A percentile compares a stretch with the other conserved stretches of the same genome.
phyloP scores from a whole-genome alignment of 1,140 invertebrate genomes.

The Drosophila guanche region DNA sequence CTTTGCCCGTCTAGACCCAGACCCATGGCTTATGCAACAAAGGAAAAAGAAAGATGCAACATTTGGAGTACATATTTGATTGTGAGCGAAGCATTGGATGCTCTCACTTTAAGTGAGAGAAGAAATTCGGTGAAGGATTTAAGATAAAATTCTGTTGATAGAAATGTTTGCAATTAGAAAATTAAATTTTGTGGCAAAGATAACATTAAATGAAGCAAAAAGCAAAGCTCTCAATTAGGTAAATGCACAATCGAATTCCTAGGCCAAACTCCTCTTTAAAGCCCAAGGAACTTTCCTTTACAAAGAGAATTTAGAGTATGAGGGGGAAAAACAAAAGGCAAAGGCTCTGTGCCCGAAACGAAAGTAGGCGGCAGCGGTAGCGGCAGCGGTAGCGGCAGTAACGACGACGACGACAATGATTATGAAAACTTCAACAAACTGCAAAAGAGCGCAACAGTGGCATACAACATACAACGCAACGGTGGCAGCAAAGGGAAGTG shows the following conservation, averaged over 20 bases:
- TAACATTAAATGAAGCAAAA: too few species aligned
- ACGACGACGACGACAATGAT: slow-evolving; percentile 66
- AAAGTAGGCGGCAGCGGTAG: slow-evolving; percentile 63
- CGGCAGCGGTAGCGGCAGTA: slow-evolving; percentile 38
- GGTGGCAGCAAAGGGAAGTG: slow-evolving; percentile 26
- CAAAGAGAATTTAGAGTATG: slow-evolving; percentile 30
- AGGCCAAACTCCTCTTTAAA: background rate
- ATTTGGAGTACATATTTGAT: slow-evolving; percentile 9
- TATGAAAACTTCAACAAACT: slow-evolving; percentile 80
- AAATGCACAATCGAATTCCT: too few species aligned
- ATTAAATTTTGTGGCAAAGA: too few species aligned
- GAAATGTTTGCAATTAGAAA: too few species aligned
- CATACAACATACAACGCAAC: slow-evolving; percentile 59
- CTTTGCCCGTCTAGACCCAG: slow-evolving; percentile 40
- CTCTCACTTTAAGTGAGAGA: slow-evolving; percentile 1
- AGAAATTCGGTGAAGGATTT: too few species aligned
- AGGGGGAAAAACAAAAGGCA: slow-evolving; percentile 45
- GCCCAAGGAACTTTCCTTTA: slow-evolving; percentile 18
- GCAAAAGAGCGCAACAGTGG: slow-evolving; percentile 77
- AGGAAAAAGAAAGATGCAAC: slow-evolving; percentile 19
- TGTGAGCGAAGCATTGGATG: slow-evolving; percentile 2
- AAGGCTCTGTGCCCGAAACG: slow-evolving; percentile 60
- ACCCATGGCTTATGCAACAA: slow-evolving; percentile 44
- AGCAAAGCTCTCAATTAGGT: too few species aligned
- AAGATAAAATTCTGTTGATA: too few species aligned